Evolutionary conservation across 2,113 vertebrate species (phyloP), one percentile per base, ranked within the genome.

Genomic region (Lepus europaeus): DNA sequence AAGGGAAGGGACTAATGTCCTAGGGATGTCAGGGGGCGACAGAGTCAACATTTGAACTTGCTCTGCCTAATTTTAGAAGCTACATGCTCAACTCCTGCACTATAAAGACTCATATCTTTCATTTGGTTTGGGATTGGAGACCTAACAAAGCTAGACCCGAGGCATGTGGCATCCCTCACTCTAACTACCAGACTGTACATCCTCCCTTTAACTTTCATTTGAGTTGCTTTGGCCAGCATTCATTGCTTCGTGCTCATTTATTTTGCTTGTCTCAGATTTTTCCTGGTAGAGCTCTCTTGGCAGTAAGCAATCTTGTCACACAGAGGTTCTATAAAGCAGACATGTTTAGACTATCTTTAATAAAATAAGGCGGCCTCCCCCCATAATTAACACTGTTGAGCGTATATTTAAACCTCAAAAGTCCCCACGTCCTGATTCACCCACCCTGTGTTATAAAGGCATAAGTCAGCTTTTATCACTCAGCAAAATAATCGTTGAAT

Each of bases 391-490:
- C 89, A 82, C 74, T 78, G 39, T 61, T 64, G 63, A 89, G 33
- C 27, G 56, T 80, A 86, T 76, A 89, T 73, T 94, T 77, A 89
- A 96, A 89, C 29, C 61, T 93, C 72, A 93, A 39, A 94, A 89
- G 29, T 93, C 83, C 89, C 61, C 56, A 91, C 25, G 59, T 90
- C 33, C 39, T 69, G 51, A 95, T 95, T 87, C 68, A 81, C 85
- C 69, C 69, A 95, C 63, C 88, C 96, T 91, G 66, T 96, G 88
- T 96, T 98, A 93, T 88, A 96, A 96, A 98, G 86, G 91, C 95
- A 73, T 92, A 97, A 96, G 78, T 91, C 80, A 96, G 95, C 94
- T 98, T 98, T 98, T 98, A 96, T 97, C 96, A 97, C 78, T 86
- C 90, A 84, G 84, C 87, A 88, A 76, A 96, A 96, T 98, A 97